phyloP scores from a whole-genome alignment of 2,888 invertebrate species.

The Brachyptera putata region DNA sequence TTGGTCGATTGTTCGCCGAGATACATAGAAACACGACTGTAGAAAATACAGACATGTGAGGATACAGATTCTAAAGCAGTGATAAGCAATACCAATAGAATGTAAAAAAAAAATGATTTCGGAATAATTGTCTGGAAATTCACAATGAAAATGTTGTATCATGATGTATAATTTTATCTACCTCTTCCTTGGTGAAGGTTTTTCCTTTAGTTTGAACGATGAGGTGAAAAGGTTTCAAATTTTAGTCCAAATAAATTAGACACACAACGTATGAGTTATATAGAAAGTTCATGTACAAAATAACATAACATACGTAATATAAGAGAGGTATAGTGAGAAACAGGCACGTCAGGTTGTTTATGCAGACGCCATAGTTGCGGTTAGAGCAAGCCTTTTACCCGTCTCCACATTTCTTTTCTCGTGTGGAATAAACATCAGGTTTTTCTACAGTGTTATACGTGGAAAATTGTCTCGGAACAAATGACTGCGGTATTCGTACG shows the following conservation, averaged over 20 bases:
- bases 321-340: too few species aligned
- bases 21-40: too few species aligned
- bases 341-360: too few species aligned
- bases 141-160: not conserved
- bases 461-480: too few species aligned
- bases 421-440: too few species aligned
- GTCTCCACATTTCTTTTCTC: too few species aligned
- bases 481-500: too few species aligned
- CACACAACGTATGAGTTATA: not conserved
- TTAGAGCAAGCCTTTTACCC: too few species aligned
- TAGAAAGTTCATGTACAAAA: not conserved
- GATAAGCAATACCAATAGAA: not conserved
- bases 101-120: not conserved
- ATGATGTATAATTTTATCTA: not conserved
- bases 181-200: not conserved
- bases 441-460: too few species aligned
- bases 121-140: constrained; percentile 4
- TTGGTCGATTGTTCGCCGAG: not conserved
- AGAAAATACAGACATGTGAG: too few species aligned
- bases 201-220: not conserved
- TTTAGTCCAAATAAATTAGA: not conserved
- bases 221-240: not conserved
- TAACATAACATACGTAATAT: too few species aligned
- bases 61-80: not conserved
- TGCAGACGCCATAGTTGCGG: too few species aligned